Base-by-base conservation (phyloP, 2,113 vertebrate species). In the Aptenodytes patagonicus region DNA sequence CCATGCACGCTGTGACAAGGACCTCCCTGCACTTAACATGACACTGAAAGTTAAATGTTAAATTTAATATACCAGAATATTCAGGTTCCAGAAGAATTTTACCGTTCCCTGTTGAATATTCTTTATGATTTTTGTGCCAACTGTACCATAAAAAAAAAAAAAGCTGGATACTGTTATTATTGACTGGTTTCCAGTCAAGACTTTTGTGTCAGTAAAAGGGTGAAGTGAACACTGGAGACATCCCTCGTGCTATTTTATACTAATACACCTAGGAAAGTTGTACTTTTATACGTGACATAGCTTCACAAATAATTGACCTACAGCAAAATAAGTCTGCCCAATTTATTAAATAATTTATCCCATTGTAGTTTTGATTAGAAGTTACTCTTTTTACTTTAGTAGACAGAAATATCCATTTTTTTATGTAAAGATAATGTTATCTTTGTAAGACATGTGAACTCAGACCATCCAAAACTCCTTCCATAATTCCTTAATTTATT, bases 1-100 rank as follows among this genome's bases (percentile, higher is more conserved):
- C 5, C 31, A 26, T 1, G 17, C 10, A 29, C 0, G 0, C 42
- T 42, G 22, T 8, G 18, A 31, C 28, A 68, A 32, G 17, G 28
- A 49, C 9, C 25, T 54, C 28, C 20, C 6, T 2, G 3, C 38
- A 9, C 44, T 18, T 58, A 49, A 34, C 14, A 3, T 0, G 0
- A 64, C 29, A 9, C 26, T 21, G 64, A 62, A 81, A 57, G 26
- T 49, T 60, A 64, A 42, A 10, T 4, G 3, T 21, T 70, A 55
- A 6, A 44, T 42, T 69, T 70, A 61, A 52, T 25, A 31, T 31
- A 66, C 8, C 44, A 47, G 38, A 83, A 17, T 44, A 40, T 34
- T 73, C 34, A 28, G 10, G 13, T 52, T 84, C 14, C 42, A 62
- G 13, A 82, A 84, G 7, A 70, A 78, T 49, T 70, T 36, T 57